Evolutionary conservation across 2,797 vertebrate species (phyloP).

Genomic region (Triplophysa yarkandensis): DNA sequence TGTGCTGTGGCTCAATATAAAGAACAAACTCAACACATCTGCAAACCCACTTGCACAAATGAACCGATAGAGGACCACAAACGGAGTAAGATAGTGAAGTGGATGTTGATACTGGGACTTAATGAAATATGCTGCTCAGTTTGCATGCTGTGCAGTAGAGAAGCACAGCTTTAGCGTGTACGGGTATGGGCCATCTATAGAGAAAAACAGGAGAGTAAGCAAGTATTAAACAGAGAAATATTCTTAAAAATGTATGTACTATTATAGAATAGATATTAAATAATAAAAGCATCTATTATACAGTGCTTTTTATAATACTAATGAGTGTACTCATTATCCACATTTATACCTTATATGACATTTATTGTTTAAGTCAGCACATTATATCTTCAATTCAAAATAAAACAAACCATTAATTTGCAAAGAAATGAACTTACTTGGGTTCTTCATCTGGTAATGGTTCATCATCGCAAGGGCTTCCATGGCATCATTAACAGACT

Average conservation of each 20-base stretch:
- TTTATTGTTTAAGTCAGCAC: no score
- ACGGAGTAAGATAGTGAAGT: conserved; percentile 34
- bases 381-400: no score
- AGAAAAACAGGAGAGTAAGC: neutral
- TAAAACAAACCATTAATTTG: no score
- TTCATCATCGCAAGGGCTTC: conserved; percentile 91
- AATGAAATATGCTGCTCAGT: conserved; percentile 68
- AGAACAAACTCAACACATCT: conserved; percentile 30
- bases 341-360: no score
- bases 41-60: conserved; percentile 27
- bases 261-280: no score
- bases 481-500: conserved; percentile 92
- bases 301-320: no score
- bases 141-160: conserved; percentile 90
- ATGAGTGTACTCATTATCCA: no score
- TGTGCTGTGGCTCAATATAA: conserved; percentile 41
- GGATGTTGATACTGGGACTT: conserved; percentile 8
- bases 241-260: no score
- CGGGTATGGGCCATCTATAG: conserved; percentile 87
- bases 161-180: conserved; percentile 95
- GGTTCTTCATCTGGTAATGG: conserved; percentile 96
- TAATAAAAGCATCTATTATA: no score
- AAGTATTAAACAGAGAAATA: neutral
- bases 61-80: conserved; percentile 32
- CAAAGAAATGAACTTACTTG: conserved; percentile 78